phyloP scores from a whole-genome alignment of 2,797 vertebrate genomes.

The Gobio occitaniae region DNA sequence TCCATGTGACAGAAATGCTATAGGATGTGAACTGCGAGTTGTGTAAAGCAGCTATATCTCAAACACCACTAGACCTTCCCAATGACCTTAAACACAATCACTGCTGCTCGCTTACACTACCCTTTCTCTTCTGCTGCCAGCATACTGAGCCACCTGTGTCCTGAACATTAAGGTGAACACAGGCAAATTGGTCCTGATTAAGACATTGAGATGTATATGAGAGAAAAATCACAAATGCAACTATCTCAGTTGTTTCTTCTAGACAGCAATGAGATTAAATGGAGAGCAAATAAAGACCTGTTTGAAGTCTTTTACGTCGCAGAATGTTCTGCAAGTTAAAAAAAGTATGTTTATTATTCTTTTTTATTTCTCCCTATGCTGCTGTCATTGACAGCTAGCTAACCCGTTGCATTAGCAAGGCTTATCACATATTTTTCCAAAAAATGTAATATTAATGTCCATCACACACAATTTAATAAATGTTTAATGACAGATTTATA shows the following conservation, averaged over 20 bases:
- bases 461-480: not conserved
- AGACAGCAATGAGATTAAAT: not conserved
- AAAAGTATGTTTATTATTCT: not conserved
- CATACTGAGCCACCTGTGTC: not conserved
- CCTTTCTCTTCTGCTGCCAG: not conserved
- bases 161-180: not conserved
- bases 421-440: no score
- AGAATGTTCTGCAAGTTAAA: not conserved
- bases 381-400: not conserved
- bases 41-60: slow-evolving; percentile 64
- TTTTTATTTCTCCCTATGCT: not conserved
- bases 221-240: not conserved
- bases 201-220: not conserved
- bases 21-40: slow-evolving; percentile 71
- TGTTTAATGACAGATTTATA: not conserved
- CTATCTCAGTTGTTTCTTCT: not conserved
- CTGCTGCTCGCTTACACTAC: slow-evolving; percentile 5
- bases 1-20: slow-evolving; percentile 67
- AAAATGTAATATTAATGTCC: no score
- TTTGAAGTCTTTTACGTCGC: not conserved
- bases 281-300: not conserved
- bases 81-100: slow-evolving; percentile 43
- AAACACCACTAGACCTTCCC: slow-evolving; percentile 49
- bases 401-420: not conserved
- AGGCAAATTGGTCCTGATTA: not conserved